A percentile compares a stretch with the other conserved stretches of the same genome.
phyloP scores from a whole-genome alignment of 2,797 vertebrate species.

The Schizopygopsis pylzovi region DNA sequence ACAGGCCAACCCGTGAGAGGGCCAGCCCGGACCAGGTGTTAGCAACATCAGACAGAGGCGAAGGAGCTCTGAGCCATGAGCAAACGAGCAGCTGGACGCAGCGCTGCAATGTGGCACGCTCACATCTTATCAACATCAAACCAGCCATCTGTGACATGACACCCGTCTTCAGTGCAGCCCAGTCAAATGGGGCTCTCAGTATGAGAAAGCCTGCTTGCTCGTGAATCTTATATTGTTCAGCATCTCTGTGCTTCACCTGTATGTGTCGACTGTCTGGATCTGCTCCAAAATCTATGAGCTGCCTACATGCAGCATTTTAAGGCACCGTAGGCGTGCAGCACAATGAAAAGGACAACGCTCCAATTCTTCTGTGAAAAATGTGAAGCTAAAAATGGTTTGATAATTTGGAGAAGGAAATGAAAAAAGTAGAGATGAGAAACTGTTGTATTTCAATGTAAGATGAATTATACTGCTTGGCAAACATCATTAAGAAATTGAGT shows the following conservation, averaged over 20 bases:
- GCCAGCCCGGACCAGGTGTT: conserved; percentile 48
- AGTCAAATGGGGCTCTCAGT: background rate
- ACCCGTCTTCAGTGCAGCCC: conserved; percentile 17
- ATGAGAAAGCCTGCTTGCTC: background rate
- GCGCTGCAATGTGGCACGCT: conserved; percentile 4
- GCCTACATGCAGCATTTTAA: background rate
- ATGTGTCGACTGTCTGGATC: conserved; percentile 3
- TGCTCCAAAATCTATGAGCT: background rate
- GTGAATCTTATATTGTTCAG: background rate
- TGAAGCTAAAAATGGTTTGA: background rate
- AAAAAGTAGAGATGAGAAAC: background rate
- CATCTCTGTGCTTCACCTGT: background rate
- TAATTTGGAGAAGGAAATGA: background rate
- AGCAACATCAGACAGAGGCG: conserved; percentile 39
- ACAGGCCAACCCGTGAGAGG: conserved; percentile 80
- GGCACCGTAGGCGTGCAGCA: background rate
- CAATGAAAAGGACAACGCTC: background rate
- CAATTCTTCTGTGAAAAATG: background rate
- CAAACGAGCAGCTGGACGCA: conserved; percentile 33
- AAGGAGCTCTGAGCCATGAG: conserved; percentile 10
- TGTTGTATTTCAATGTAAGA: background rate
- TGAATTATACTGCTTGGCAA: background rate
- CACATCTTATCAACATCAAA: conserved; percentile 27
- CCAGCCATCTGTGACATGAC: conserved; percentile 34
- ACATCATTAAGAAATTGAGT: background rate